phyloP scores from a whole-genome alignment of 2,888 invertebrate genomes.

The Orgyia antiqua region DNA sequence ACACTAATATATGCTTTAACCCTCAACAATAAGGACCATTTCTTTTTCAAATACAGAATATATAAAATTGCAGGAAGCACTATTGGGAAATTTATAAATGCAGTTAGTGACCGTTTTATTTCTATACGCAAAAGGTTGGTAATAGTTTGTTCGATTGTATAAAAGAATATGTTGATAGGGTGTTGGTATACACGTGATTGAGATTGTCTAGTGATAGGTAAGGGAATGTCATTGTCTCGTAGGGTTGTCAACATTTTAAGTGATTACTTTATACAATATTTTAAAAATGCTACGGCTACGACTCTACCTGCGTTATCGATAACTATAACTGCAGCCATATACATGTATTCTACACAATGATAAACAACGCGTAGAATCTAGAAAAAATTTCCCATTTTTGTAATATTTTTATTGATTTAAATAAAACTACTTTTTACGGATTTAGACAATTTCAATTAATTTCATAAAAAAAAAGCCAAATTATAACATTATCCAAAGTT shows the following conservation, averaged over 20 bases:
- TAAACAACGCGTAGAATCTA: no score
- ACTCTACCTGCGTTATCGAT: no score
- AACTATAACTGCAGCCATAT: no score
- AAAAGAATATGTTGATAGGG: slow-evolving; percentile 10
- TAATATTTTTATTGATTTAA: no score
- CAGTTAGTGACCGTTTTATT: background rate
- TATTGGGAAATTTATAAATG: slow-evolving; percentile 1
- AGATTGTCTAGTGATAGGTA: slow-evolving; percentile 25
- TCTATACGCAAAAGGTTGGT: rapidly evolving
- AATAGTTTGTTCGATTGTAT: slow-evolving; percentile 2
- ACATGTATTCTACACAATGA: no score
- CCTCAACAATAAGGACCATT: background rate
- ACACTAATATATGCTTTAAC: slow-evolving; percentile 8
- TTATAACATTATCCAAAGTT: no score
- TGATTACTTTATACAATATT: no score
- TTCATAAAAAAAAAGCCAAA: no score
- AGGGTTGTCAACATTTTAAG: slow-evolving; percentile 15
- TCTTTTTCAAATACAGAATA: background rate
- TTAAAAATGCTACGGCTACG: no score
- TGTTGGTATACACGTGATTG: slow-evolving; percentile 23
- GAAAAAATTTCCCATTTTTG: no score
- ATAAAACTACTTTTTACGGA: no score
- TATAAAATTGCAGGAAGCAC: slow-evolving; percentile 4
- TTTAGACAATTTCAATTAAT: no score
- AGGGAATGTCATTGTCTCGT: slow-evolving; percentile 26